These are phyloP conservation scores for Galaxias olidus DNA, from an alignment of 2,797 vertebrate genomes.

Conservation along the genomic window DNA sequence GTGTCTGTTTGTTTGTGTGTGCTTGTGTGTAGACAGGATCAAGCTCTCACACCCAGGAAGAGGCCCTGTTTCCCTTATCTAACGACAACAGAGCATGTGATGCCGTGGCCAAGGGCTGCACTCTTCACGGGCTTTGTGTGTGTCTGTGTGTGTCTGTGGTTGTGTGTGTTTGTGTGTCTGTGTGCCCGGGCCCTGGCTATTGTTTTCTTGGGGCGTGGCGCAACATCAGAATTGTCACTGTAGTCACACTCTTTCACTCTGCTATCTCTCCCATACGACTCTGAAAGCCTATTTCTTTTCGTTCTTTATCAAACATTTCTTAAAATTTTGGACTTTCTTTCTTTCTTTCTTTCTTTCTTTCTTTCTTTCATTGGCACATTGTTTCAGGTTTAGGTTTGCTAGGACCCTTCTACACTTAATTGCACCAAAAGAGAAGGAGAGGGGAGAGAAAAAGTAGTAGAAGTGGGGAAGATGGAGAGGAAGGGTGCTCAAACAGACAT, in stretches of 20 bases:
- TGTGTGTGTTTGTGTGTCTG: background rate
- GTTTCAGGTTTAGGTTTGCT: conserved; percentile 70
- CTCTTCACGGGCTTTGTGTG: conserved; percentile 67
- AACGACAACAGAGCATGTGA: conserved; percentile 75
- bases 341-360: conserved; percentile 1
- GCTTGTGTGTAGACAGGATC: conserved; percentile 56
- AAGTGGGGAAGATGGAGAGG: conserved; percentile 63
- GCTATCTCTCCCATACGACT: conserved; percentile 37
- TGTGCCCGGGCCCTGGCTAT: conserved; percentile 59
- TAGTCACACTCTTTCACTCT: conserved; percentile 52
- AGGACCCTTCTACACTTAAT: conserved; percentile 65
- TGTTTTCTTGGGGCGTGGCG: conserved; percentile 75
- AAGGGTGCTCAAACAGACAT: conserved; percentile 72
- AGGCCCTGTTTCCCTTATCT: conserved; percentile 75
- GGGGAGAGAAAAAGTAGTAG: conserved; percentile 58
- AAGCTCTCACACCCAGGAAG: conserved; percentile 67
- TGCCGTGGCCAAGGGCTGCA: conserved; percentile 72
- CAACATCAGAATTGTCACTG: conserved; percentile 68
- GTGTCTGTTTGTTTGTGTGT: conserved; percentile 21
- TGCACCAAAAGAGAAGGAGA: conserved; percentile 62
- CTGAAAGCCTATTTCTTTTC: conserved; percentile 24
- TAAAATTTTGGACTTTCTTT: conserved; percentile 8
- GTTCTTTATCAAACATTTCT: background rate
- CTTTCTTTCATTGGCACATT: conserved; percentile 53
- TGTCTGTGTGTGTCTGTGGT: conserved; percentile 5